phyloP scores from a whole-genome alignment of 2,797 vertebrate genomes.

The Brotula barbata region DNA sequence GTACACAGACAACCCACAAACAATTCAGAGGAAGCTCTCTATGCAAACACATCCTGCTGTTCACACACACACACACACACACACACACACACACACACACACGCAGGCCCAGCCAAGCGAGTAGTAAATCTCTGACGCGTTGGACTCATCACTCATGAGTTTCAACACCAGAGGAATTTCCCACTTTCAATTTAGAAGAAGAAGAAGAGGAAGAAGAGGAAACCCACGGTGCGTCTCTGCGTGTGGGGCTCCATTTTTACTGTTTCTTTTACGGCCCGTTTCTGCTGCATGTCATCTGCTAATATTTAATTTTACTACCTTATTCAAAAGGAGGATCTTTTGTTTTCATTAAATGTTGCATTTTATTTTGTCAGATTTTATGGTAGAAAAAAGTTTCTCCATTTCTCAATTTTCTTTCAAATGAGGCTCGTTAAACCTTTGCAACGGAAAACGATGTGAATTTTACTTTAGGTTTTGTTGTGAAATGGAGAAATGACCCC shows the following conservation, averaged over 20 bases:
- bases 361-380: too few species aligned
- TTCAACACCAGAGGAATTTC: constrained; percentile 62
- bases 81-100: too few species aligned
- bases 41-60: constrained; percentile 58
- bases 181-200: constrained; percentile 52
- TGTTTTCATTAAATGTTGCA: too few species aligned
- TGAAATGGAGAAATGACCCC: too few species aligned
- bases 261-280: too few species aligned
- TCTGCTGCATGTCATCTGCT: constrained; percentile 14
- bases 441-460: too few species aligned
- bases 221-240: not conserved
- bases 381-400: too few species aligned
- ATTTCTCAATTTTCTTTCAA: too few species aligned
- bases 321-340: not conserved
- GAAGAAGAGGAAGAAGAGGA: constrained; percentile 40
- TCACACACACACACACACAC: constrained; percentile 9
- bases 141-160: constrained; percentile 37
- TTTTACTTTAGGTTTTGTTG: too few species aligned
- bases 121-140: constrained; percentile 36
- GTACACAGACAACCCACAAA: constrained; percentile 49
- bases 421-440: too few species aligned
- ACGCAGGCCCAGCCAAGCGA: too few species aligned
- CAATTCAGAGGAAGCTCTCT: constrained; percentile 68
- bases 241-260: too few species aligned
- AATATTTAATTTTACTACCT: not conserved